Conservation (phyloP, 2,113 vertebrate genomes). For the Maccullochella peelii region DNA sequence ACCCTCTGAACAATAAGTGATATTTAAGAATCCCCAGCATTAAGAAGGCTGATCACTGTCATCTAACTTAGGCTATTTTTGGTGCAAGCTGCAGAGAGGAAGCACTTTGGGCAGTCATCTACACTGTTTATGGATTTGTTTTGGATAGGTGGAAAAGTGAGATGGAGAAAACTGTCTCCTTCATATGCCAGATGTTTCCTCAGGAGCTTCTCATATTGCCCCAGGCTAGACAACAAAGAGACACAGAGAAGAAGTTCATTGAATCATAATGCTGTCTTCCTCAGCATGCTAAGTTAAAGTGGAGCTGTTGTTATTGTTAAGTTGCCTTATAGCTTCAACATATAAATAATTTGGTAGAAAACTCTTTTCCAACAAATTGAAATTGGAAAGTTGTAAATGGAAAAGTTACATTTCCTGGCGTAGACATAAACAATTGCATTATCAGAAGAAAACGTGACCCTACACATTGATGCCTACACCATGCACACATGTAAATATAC, state of each 20-base stretch:
- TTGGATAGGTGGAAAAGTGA: constrained; percentile 52
- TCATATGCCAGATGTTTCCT: constrained; percentile 78
- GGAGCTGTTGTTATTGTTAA: constrained; percentile 2
- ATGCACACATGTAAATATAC: background rate
- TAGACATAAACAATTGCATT: background rate
- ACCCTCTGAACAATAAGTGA: background rate
- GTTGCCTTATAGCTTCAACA: background rate
- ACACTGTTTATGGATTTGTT: constrained; percentile 49
- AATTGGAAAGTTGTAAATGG: background rate
- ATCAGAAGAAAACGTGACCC: background rate
- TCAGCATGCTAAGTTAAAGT: constrained; percentile 21
- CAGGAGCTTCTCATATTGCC: constrained; percentile 68
- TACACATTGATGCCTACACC: background rate
- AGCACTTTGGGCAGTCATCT: constrained; percentile 24
- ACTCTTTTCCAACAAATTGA: background rate
- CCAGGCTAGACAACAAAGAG: constrained; percentile 69
- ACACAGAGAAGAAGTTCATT: constrained; percentile 57
- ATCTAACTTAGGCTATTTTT: constrained; percentile 27
- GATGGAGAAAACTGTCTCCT: constrained; percentile 58
- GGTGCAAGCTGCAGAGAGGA: constrained; percentile 24
- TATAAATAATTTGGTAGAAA: background rate
- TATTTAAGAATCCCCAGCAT: constrained; percentile 2
- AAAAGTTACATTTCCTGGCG: background rate
- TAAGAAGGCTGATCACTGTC: constrained; percentile 13
- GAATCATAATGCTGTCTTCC: constrained; percentile 60